Percentiles rank a stretch among this genome's conserved stretches.
Evolutionary conservation across 2,888 invertebrate genomes (phyloP).

Genomic region (Molorchus minor): DNA sequence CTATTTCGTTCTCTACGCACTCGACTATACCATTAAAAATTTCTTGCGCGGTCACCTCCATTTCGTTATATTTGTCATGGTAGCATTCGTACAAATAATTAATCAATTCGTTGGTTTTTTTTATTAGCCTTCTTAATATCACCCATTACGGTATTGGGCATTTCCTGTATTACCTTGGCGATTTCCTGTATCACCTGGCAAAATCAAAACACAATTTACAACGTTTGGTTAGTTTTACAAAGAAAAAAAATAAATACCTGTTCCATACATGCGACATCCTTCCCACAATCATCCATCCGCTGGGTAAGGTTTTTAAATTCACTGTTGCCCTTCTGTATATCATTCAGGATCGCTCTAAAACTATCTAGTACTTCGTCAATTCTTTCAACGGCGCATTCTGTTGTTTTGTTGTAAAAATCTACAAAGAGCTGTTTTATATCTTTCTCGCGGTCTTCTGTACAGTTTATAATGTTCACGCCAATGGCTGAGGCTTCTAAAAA

Average conservation of each 20-base stretch:
- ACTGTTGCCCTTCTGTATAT: not conserved
- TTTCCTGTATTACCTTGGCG: not conserved
- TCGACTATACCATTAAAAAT: conserved; percentile 16
- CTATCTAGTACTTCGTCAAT: conserved; percentile 1
- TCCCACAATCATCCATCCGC: not conserved
- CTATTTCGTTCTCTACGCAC: not conserved
- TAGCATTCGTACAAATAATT: conserved; percentile 15
- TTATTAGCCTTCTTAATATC: conserved; percentile 5
- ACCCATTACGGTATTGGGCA: not conserved
- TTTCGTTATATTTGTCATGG: conserved; percentile 9
- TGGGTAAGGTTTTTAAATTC: not conserved
- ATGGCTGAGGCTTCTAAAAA: conserved; percentile 8
- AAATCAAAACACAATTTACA: not conserved
- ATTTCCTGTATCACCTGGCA: conserved; percentile 5
- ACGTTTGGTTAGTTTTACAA: not conserved
- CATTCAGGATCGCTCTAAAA: not conserved
- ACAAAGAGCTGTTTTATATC: not conserved
- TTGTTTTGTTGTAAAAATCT: conserved; percentile 1
- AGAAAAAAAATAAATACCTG: conserved; percentile 1
- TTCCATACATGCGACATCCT: not conserved
- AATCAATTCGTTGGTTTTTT: not conserved
- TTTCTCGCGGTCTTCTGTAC: conserved; percentile 9
- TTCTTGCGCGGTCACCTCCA: conserved; percentile 3
- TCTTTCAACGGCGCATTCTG: conserved; percentile 2
- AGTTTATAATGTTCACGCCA: conserved; percentile 3